Conservation (phyloP, 2,888 invertebrate genomes). For the Sussaba pulchella region DNA sequence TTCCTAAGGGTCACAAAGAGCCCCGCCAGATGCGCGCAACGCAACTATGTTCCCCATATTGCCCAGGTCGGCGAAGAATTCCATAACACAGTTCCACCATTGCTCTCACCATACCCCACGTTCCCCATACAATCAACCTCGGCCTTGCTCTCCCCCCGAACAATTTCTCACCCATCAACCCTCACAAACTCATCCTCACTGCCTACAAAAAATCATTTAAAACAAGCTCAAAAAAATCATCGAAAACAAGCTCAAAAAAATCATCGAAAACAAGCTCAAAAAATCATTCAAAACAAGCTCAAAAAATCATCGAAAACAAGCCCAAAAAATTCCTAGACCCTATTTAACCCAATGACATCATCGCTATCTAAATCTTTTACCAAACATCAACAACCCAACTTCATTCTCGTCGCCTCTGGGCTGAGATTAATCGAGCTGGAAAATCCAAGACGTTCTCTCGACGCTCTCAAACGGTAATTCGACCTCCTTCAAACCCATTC, state of each 20-base stretch:
- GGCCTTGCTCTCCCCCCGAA: neutral
- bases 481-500: neutral
- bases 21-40: slow-evolving; percentile 44
- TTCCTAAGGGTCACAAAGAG: slow-evolving; percentile 36
- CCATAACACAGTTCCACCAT: neutral
- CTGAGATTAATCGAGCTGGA: neutral
- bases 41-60: neutral
- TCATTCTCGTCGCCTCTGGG: neutral
- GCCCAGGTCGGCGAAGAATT: slow-evolving; percentile 14
- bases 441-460: slow-evolving; percentile 6
- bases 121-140: neutral
- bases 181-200: too few relatives aligned
- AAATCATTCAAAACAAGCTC: too few relatives aligned
- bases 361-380: too few relatives aligned
- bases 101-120: neutral
- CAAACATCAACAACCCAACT: too few relatives aligned
- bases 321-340: too few relatives aligned
- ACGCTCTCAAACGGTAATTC: slow-evolving; percentile 22
- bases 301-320: too few relatives aligned
- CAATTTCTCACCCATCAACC: neutral
- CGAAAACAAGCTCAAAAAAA: too few relatives aligned
- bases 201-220: too few relatives aligned
- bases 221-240: too few relatives aligned
- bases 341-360: too few relatives aligned
- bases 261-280: too few relatives aligned